phyloP scores from a whole-genome alignment of 2,888 invertebrate species.

The Gortyna flavago region DNA sequence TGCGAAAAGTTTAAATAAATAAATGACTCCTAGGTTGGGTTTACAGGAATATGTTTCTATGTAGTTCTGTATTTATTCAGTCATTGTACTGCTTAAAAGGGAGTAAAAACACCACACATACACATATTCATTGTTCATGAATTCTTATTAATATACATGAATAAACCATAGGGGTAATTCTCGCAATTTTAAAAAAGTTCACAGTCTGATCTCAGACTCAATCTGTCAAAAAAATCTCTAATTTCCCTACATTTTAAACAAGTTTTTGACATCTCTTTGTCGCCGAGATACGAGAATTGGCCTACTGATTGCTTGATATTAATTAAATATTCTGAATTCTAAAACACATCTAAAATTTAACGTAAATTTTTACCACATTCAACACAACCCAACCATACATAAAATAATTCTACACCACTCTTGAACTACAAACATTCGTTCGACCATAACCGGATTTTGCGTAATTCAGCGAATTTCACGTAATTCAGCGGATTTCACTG shows the following conservation, averaged over 20 bases:
- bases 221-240: too few relatives aligned
- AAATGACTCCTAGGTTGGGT: too few relatives aligned
- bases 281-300: too few relatives aligned
- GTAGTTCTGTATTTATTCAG: too few relatives aligned
- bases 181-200: too few relatives aligned
- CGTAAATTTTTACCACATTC: background rate
- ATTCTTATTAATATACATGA: too few relatives aligned
- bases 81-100: background rate
- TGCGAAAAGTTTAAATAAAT: too few relatives aligned
- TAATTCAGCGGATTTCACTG: conserved; percentile 38
- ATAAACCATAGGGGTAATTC: background rate
- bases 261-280: too few relatives aligned
- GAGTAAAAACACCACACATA: background rate
- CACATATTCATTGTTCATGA: background rate
- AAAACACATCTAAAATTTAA: background rate
- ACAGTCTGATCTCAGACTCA: too few relatives aligned
- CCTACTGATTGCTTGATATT: background rate
- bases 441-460: conserved; percentile 39
- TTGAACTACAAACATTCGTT: conserved; percentile 37
- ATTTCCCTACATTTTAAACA: too few relatives aligned
- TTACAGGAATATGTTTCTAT: background rate
- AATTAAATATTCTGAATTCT: background rate
- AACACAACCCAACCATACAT: background rate
- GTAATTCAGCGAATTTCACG: conserved; percentile 20
- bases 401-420: conserved; percentile 14